Base-by-base conservation (phyloP, 2,888 invertebrate species). In the Ditula angustiorana region DNA sequence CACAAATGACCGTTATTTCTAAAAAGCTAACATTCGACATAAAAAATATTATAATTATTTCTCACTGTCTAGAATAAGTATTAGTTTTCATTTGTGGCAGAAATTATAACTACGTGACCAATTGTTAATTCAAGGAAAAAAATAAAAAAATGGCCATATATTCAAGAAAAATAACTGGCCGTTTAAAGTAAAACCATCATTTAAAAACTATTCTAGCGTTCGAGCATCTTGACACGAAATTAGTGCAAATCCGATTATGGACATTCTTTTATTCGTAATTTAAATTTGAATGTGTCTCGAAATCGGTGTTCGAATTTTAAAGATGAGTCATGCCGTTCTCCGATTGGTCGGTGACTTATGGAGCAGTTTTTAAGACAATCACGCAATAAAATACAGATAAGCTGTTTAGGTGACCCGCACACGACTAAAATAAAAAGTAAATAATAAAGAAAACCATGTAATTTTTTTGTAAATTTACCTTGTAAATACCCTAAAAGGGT, bases 191-290 rank as follows among this genome's bases (percentile, higher is more conserved):
- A 16, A 28, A 56, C 56, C 56, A 62, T 62, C 37, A n/a, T 49
- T 62, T 37, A 33, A 58, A 60, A 60, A 33, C 52, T 52, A 52
- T n/a, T 37, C 46, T 11, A 16, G n/a, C n/a, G 1, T 16, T 33
- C 19, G 26, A 52, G 24, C 37, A 62, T 37, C 35, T 37, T 47
- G 56, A 52, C 63, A 52, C 49, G n/a, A 52, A 63, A 63, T 63
- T 52, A 63, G 63, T 63, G 57, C 63, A 63, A 44, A 63, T 63
- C 57, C 50, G 50, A 63, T 57, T 63, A 63, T 26, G 35, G 47
- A 16, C 57, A 21, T 58, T 53, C 50, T 16, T 37, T 16, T 47
- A 35, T 62, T 66, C 44, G 35, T 55, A 35, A 63, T 67, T 63
- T 56, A 19, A 63, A 67, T 67, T 67, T 49, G 50, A 67, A 66